Base-by-base conservation (phyloP, 2,888 invertebrate genomes). In the Marronus borbonicus region DNA sequence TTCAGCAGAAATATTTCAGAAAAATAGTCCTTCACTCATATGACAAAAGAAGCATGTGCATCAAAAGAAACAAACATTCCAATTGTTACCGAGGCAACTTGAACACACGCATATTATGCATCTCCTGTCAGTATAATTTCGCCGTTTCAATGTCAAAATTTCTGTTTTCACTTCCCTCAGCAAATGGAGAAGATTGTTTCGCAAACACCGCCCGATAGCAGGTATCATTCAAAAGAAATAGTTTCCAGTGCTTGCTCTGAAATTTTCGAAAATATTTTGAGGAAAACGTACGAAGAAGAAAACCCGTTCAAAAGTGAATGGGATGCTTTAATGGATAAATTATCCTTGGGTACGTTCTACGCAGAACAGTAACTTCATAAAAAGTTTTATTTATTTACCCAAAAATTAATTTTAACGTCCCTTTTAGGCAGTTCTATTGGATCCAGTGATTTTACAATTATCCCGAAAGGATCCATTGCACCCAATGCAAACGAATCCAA, bases 281-380 rank as follows among this genome's bases (percentile, higher is more conserved):
- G 81, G 77, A 82, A 83, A 76, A 84, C 86, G 3, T 86, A 85
- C 82, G 86, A 87, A 80, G 86, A 86, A 78, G 86, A 86, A 72
- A 83, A 85, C 76, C 86, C 86, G 1, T 69, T 85, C 64, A 75
- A 50, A 75, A 62, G 75, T 17, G 62, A 64, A n/a, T 49, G 44
- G n/a, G 36, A 49, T 28, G 4, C 62, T 10, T 8, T 49, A 28
- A 49, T 24, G 49, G 64, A 64, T 39, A 75, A 75, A 12, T 12
- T 64, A 24, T 72, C 72, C 5, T 4, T 28, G 10, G 62, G 62
- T 62, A 62, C 14, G 55, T 55, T 2, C 44, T 44, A 31, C 4
- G 5, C 3, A 1, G 31, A 31, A 5, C 5, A 31, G 5, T 5
- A 44, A 8, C 44, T 44, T 10, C 8, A 44, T 12, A 8, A 12